These are phyloP conservation scores for Ptilorrhoa leucosticta DNA, from an alignment of 2,113 vertebrate species.

Conservation along the genomic window DNA sequence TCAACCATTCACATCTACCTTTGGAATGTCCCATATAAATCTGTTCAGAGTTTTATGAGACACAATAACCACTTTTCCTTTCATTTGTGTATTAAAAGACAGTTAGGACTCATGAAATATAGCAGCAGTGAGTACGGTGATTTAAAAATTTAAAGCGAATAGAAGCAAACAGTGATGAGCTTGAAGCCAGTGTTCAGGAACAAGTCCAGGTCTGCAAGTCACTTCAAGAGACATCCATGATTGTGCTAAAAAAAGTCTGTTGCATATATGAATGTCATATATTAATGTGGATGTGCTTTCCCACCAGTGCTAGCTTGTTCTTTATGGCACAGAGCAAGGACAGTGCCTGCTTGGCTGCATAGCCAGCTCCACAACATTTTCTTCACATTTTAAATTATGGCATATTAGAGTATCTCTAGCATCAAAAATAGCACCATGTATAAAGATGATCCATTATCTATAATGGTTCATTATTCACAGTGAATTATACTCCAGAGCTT, in stretches of 20 bases:
- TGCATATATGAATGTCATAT: neutral
- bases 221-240: neutral
- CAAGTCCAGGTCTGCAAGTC: neutral
- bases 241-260: neutral
- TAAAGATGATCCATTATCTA: neutral
- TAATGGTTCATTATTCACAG: neutral
- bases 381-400: neutral
- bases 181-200: neutral
- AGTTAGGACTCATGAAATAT: neutral
- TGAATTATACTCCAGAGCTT: neutral
- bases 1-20: neutral
- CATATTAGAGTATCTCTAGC: neutral
- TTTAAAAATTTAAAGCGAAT: neutral
- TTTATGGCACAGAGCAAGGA: neutral
- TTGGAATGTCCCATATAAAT: neutral
- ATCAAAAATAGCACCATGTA: neutral
- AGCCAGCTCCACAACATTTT: neutral
- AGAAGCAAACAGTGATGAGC: neutral
- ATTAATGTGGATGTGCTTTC: neutral
- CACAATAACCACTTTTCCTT: neutral
- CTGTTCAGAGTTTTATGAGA: neutral
- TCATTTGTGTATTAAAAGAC: neutral
- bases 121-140: neutral
- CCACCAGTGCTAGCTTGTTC: neutral
- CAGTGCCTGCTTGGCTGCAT: neutral